A percentile compares a stretch with the other conserved stretches of the same genome.
These are phyloP conservation scores for Cheilosia pagana DNA, from an alignment of 2,888 invertebrate species.

Conservation along the genomic window DNA sequence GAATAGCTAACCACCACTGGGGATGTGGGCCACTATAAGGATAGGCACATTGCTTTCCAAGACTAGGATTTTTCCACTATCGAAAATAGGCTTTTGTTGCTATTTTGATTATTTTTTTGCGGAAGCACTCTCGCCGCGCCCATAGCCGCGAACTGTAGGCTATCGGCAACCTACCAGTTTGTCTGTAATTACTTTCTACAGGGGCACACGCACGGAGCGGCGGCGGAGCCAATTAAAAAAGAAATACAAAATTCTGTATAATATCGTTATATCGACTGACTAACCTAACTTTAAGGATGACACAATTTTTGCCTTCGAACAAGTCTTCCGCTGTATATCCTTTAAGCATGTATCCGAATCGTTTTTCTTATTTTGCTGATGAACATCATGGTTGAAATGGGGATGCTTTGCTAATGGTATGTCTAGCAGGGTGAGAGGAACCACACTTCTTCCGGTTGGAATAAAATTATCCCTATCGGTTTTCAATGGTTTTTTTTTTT, in stretches of 20 bases:
- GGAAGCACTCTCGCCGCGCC: conserved; percentile 59
- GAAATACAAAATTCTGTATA: conserved; percentile 51
- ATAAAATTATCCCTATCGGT: conserved; percentile 46
- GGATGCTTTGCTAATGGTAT: conserved; percentile 34
- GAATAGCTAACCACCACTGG: neutral
- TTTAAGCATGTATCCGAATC: conserved; percentile 64
- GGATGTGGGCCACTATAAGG: conserved; percentile 40
- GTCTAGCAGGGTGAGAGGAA: conserved; percentile 1
- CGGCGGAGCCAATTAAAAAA: conserved; percentile 33
- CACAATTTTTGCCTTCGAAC: conserved; percentile 60
- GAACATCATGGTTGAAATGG: conserved; percentile 51
- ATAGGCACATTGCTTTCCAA: conserved; percentile 30
- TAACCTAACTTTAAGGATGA: conserved; percentile 70
- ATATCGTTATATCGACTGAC: conserved; percentile 59
- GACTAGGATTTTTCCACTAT: conserved; percentile 18
- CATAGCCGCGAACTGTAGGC: conserved; percentile 30
- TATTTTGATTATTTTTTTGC: conserved; percentile 14
- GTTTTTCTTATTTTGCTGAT: conserved; percentile 41
- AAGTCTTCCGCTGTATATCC: conserved; percentile 57
- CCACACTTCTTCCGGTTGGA: conserved; percentile 31
- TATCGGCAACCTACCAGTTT: conserved; percentile 20
- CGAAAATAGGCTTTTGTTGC: conserved; percentile 29
- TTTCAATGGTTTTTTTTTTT: conserved; percentile 12
- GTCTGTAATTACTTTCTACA: conserved; percentile 13
- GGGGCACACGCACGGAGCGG: neutral